phyloP scores from a whole-genome alignment of 1,140 invertebrate genomes.

The Oppia nitens region DNA sequence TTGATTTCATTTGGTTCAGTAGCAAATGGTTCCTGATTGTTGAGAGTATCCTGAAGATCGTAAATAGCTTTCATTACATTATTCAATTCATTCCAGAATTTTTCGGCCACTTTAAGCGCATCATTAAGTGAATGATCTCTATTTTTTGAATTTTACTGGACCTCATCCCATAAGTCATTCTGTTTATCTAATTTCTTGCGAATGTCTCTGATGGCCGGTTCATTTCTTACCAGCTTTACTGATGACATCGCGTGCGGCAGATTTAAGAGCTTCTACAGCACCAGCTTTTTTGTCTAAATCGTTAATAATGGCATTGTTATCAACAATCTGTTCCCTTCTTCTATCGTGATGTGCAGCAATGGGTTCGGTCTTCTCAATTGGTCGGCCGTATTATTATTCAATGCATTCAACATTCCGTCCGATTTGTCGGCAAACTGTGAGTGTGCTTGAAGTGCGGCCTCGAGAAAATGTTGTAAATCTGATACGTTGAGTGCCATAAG shows the following conservation, averaged over 20 bases:
- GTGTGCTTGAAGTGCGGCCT: constrained; percentile 62
- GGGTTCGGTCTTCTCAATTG: constrained; percentile 65
- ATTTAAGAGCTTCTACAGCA: constrained; percentile 76
- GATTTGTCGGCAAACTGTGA: constrained; percentile 77
- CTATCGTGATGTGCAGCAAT: constrained; percentile 85
- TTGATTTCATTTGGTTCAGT: constrained; percentile 76
- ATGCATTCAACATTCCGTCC: constrained; percentile 80
- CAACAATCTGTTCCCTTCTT: constrained; percentile 81
- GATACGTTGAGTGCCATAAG: too few species aligned
- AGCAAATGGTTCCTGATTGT: constrained; percentile 74
- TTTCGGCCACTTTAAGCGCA: constrained; percentile 66
- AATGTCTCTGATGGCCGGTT: constrained; percentile 60
- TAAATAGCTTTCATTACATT: constrained; percentile 68
- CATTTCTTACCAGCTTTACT: constrained; percentile 70
- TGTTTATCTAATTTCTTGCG: constrained; percentile 66
- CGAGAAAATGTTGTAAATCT: too few species aligned
- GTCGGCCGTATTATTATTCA: constrained; percentile 74
- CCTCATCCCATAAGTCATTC: constrained; percentile 80
- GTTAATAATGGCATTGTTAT: constrained; percentile 73
- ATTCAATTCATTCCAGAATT: constrained; percentile 87
- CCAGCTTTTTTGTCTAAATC: constrained; percentile 77
- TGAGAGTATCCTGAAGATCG: constrained; percentile 67
- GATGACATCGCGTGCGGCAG: constrained; percentile 82
- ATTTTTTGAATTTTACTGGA: constrained; percentile 62
- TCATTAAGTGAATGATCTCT: constrained; percentile 68